A percentile compares a stretch with the other conserved stretches of the same genome.
These are phyloP conservation scores for Lithobates pipiens DNA, from an alignment of 2,797 vertebrate genomes.

Conservation along the genomic window DNA sequence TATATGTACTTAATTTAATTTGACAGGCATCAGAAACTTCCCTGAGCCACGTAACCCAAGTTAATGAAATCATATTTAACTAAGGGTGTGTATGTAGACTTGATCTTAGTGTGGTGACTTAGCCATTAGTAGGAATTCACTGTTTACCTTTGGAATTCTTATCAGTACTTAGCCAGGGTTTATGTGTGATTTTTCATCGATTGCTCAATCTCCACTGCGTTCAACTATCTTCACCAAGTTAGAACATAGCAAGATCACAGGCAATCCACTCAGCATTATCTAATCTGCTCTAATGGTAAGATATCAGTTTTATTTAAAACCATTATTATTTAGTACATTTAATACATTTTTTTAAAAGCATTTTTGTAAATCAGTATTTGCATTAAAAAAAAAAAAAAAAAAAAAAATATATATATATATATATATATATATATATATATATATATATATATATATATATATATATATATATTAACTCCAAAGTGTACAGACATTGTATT, in stretches of 20 bases:
- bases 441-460: background rate
- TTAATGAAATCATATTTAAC: constrained; percentile 84
- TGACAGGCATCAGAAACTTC: constrained; percentile 73
- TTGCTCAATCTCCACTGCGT: constrained; percentile 75
- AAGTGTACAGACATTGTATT: background rate
- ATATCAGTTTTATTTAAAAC: constrained; percentile 69
- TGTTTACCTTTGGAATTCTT: constrained; percentile 85
- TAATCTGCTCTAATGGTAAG: constrained; percentile 71
- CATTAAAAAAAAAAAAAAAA: too few species aligned
- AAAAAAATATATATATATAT: background rate
- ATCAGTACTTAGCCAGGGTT: constrained; percentile 83
- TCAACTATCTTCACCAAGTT: constrained; percentile 77
- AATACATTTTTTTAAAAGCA: constrained; percentile 43
- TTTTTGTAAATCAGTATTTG: background rate
- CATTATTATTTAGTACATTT: background rate
- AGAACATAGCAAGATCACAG: constrained; percentile 76
- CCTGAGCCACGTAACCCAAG: constrained; percentile 76
- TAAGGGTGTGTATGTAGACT: constrained; percentile 84
- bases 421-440: background rate
- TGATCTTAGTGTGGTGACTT: constrained; percentile 85
- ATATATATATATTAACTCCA: background rate
- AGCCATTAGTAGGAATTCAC: constrained; percentile 87
- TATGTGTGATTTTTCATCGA: constrained; percentile 83
- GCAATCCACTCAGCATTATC: constrained; percentile 72
- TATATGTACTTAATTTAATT: constrained; percentile 71